Evolutionary conservation across 2,888 invertebrate genomes (phyloP).

Genomic region (Ceratothoa steindachneri): DNA sequence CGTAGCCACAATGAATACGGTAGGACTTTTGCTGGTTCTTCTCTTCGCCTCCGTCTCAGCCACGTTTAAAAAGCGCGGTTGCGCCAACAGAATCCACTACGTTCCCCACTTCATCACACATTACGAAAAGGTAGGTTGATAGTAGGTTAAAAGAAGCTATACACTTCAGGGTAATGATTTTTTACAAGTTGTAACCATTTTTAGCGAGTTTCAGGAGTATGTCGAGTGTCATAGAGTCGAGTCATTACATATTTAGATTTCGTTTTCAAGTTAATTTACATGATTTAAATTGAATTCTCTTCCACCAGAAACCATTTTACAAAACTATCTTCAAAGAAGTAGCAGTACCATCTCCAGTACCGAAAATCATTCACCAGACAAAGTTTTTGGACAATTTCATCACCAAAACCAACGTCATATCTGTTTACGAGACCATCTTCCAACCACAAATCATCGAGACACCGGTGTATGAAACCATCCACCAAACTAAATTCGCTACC

Average conservation of each 20-base stretch:
- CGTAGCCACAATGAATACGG: too few species aligned
- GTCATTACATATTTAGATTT: too few species aligned
- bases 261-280: too few species aligned
- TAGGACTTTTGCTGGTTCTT: too few species aligned
- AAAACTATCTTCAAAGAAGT: slow-evolving; percentile 1
- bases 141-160: too few species aligned
- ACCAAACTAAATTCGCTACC: background rate
- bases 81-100: background rate
- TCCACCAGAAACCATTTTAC: background rate
- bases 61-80: background rate
- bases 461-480: background rate
- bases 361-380: background rate
- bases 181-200: too few species aligned
- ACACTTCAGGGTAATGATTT: too few species aligned
- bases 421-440: background rate
- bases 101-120: background rate
- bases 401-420: background rate
- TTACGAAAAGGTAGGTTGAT: background rate
- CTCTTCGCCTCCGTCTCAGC: too few species aligned
- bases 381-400: background rate
- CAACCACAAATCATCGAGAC: background rate
- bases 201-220: too few species aligned
- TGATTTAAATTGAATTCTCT: too few species aligned
- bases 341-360: background rate
- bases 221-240: too few species aligned